Evolutionary conservation across 1,140 invertebrate species (phyloP).

Genomic region (Anastrepha ludens): DNA sequence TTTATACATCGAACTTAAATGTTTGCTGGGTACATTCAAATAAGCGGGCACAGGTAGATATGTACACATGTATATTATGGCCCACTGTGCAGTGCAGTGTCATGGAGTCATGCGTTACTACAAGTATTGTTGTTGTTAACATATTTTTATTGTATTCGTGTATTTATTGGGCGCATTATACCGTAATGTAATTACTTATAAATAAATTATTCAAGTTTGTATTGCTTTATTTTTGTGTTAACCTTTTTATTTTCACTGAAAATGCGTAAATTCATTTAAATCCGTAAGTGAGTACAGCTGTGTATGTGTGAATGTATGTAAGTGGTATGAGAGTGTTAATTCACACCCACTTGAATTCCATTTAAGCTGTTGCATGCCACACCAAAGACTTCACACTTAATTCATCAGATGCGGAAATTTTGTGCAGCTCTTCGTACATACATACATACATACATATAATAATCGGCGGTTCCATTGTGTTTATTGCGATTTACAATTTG

Average conservation of each 20-base stretch:
- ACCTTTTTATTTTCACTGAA: background rate
- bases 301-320: background rate
- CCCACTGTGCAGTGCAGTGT: background rate
- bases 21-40: too few relatives aligned
- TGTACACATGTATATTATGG: background rate
- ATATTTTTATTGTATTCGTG: background rate
- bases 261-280: slow-evolving; percentile 7
- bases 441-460: background rate
- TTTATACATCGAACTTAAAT: too few relatives aligned
- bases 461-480: background rate
- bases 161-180: slow-evolving; percentile 16
- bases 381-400: background rate
- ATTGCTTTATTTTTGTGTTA: slow-evolving; percentile 24
- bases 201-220: slow-evolving; percentile 37
- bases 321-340: background rate
- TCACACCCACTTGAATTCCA: slow-evolving; percentile 30
- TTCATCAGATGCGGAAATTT: slow-evolving; percentile 6
- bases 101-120: background rate
- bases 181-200: slow-evolving; percentile 43
- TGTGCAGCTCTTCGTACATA: background rate
- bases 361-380: slow-evolving; percentile 21
- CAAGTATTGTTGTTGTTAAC: slow-evolving; percentile 17
- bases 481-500: background rate
- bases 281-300: background rate
- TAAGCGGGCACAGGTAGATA: background rate